Evolutionary conservation across 1,140 invertebrate genomes (phyloP), one percentile per base, ranked within the genome.

Genomic region (Drosophila ohnishii): DNA sequence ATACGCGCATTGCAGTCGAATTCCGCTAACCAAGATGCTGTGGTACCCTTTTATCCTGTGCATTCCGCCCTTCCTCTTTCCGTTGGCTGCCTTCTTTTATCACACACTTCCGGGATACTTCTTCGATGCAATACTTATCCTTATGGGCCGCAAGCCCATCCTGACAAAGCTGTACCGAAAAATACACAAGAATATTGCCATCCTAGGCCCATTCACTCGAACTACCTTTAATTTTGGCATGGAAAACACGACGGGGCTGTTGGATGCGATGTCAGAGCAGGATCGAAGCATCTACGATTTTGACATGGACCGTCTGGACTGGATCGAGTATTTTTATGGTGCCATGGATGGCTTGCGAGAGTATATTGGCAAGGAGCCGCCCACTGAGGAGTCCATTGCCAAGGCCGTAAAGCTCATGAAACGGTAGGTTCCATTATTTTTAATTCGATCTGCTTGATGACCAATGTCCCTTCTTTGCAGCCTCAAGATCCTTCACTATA

Each of bases 201-300:
- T 94, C 3, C 90, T 96, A 19, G 92, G 94, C 14, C 96, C 94
- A 67, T 96, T 97, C 87, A 93, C 94, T 5, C 92, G 92, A 0
- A 90, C 92, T 19, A 90, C 94, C 63, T 97, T 95, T 95, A 92
- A 93, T 30, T 96, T 96, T 78, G 84, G 92, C 11, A 95, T 94
- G 74, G 87, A 92, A 0, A 96, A 97, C 79, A 92, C 94, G 0
- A 90, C 93, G 39, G 80, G 83, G 2, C 90, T 98, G 40, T 93
- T 94, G 90, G 76, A 91, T 0, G 92, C 92, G 13, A 88, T 97
- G 48, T 92, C 94, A 2, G 65, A 76, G 0, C 84, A 92, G 32
- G 96, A 97, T 84, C 92, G 92, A 57, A 82, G 92, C 2, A 79
- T 94, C 1, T 97, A 96, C 82, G 92, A 93, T 10, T 96, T 96